phyloP scores from a whole-genome alignment of 2,888 invertebrate genomes.

The Capitulum mitella region DNA sequence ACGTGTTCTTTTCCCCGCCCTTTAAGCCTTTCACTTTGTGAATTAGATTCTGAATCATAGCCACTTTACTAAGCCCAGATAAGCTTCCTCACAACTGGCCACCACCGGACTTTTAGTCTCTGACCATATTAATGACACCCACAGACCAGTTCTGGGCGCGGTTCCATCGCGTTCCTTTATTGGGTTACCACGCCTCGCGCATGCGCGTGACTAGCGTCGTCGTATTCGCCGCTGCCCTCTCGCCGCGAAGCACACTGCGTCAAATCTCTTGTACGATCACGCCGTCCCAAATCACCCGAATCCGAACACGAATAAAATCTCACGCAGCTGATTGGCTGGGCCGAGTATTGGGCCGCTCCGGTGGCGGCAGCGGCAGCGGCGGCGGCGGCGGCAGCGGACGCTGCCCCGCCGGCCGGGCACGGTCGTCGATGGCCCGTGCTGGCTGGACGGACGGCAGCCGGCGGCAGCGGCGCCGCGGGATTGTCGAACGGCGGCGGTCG shows the following conservation, averaged over 20 bases:
- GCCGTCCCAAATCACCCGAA: background rate
- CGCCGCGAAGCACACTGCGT: background rate
- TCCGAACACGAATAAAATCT: background rate
- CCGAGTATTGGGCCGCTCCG: background rate
- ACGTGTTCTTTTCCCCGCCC: too few relatives aligned
- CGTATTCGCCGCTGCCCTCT: background rate
- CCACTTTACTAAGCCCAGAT: too few relatives aligned
- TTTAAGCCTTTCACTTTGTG: too few relatives aligned
- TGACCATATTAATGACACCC: too few relatives aligned
- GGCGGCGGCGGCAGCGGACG: background rate
- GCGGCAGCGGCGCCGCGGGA: conserved; percentile 37
- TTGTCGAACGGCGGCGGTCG: conserved; percentile 37
- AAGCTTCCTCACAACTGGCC: too few relatives aligned
- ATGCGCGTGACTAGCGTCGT: background rate
- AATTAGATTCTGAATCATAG: too few relatives aligned
- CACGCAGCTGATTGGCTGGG: background rate
- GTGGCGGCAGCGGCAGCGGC: conserved; percentile 31
- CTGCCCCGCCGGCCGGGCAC: too few relatives aligned
- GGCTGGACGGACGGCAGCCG: background rate
- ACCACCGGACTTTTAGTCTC: too few relatives aligned
- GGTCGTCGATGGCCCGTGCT: too few relatives aligned
- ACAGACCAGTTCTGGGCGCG: too few relatives aligned
- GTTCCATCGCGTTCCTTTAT: too few relatives aligned
- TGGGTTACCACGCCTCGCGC: background rate
- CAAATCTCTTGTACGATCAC: background rate